These are phyloP conservation scores for Crioceris asparagi DNA, from an alignment of 2,888 invertebrate species.

Conservation along the genomic window DNA sequence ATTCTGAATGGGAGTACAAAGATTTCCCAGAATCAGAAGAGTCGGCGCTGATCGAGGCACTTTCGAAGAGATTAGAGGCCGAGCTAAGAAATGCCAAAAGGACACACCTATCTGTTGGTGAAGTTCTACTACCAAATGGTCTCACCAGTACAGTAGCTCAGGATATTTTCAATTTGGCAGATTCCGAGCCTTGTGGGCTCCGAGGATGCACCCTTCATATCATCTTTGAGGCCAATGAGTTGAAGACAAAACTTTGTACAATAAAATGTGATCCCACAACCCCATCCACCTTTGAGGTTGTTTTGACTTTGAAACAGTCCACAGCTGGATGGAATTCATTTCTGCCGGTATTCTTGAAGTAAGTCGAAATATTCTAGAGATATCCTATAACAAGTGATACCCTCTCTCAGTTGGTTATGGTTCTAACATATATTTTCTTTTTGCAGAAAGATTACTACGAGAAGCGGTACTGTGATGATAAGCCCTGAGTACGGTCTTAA, in stretches of 20 bases:
- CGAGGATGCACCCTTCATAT: constrained; percentile 74
- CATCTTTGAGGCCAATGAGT: constrained; percentile 61
- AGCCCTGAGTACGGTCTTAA: constrained; percentile 76
- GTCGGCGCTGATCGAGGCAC: constrained; percentile 51
- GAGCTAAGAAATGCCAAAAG: constrained; percentile 71
- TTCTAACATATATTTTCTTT: constrained; percentile 21
- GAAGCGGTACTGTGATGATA: constrained; percentile 77
- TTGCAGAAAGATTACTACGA: constrained; percentile 66
- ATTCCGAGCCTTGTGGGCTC: constrained; percentile 82
- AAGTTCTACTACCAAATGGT: constrained; percentile 73
- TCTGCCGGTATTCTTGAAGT: constrained; percentile 82
- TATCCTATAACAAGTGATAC: neutral
- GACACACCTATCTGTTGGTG: constrained; percentile 67
- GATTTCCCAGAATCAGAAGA: constrained; percentile 32
- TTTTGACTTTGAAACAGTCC: constrained; percentile 75
- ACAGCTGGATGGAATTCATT: constrained; percentile 74
- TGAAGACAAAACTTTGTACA: constrained; percentile 59
- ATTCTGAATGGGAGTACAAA: constrained; percentile 24
- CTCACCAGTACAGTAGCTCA: constrained; percentile 65
- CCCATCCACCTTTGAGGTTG: constrained; percentile 80
- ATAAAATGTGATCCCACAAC: constrained; percentile 76
- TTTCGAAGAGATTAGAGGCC: constrained; percentile 65
- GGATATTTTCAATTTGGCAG: constrained; percentile 68
- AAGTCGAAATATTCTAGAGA: constrained; percentile 37
- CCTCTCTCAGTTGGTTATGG: neutral